phyloP scores from a whole-genome alignment of 1,140 invertebrate genomes.

The Melipona quadrifasciata region DNA sequence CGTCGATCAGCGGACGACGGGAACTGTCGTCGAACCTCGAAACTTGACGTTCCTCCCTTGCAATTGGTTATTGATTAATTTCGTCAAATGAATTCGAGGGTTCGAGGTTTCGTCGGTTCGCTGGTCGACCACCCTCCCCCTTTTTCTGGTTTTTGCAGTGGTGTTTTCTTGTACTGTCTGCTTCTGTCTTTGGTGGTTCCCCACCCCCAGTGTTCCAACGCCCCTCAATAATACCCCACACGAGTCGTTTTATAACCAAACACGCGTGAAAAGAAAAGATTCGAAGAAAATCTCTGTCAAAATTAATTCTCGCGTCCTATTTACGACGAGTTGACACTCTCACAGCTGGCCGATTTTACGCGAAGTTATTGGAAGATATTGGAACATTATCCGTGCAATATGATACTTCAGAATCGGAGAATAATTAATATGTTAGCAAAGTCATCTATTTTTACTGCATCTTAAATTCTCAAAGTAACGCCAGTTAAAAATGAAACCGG shows the following conservation, averaged over 20 bases:
- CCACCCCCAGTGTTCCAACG: constrained; percentile 13
- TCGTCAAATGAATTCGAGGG: neutral
- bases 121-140: neutral
- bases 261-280: neutral
- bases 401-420: no score
- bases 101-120: neutral
- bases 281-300: no score
- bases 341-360: neutral
- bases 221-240: neutral
- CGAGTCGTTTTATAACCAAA: neutral
- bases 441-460: no score
- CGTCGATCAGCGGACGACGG: neutral
- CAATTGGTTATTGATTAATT: neutral
- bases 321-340: neutral
- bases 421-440: no score
- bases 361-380: neutral
- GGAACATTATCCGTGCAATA: no score
- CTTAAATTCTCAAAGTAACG: neutral
- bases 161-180: constrained; percentile 40
- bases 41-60: no score
- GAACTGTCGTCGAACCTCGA: neutral
- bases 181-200: constrained; percentile 24
- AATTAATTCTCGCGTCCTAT: neutral
- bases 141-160: constrained; percentile 31
- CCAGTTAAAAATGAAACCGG: neutral